Conservation (phyloP, 2,797 vertebrate species). For the Sciurus carolinensis region DNA sequence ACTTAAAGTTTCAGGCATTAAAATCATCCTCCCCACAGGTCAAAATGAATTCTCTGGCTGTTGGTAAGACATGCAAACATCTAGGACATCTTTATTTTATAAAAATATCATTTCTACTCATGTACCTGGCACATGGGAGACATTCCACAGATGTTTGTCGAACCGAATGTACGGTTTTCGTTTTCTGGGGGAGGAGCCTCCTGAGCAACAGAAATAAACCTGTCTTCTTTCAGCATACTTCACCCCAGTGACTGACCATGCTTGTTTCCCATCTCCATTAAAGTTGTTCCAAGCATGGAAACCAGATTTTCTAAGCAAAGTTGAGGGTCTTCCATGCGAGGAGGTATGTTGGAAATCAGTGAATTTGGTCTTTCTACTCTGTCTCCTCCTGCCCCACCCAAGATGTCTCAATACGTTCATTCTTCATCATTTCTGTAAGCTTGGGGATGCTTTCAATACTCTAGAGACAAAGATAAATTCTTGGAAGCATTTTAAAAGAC, state of each 20-base stretch:
- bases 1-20: constrained; percentile 57
- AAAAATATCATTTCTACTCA: constrained; percentile 63
- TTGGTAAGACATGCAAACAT: constrained; percentile 54
- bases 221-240: not conserved
- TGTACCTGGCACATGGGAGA: constrained; percentile 48
- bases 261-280: not conserved
- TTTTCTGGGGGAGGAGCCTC: constrained; percentile 12
- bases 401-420: not conserved
- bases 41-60: constrained; percentile 51
- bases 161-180: constrained; percentile 50
- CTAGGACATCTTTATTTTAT: constrained; percentile 75
- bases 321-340: not conserved
- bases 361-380: not conserved
- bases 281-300: not conserved
- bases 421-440: not conserved
- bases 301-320: constrained; percentile 16
- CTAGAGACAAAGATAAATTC: not conserved
- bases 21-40: constrained; percentile 48
- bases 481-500: constrained; percentile 6
- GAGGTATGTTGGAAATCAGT: not conserved
- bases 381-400: not conserved
- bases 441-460: not conserved
- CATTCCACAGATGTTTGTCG: constrained; percentile 66
- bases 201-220: constrained; percentile 28
- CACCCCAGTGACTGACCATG: not conserved